Evolutionary conservation across 2,888 invertebrate species (phyloP).

Genomic region (Coecobrya sp.): DNA sequence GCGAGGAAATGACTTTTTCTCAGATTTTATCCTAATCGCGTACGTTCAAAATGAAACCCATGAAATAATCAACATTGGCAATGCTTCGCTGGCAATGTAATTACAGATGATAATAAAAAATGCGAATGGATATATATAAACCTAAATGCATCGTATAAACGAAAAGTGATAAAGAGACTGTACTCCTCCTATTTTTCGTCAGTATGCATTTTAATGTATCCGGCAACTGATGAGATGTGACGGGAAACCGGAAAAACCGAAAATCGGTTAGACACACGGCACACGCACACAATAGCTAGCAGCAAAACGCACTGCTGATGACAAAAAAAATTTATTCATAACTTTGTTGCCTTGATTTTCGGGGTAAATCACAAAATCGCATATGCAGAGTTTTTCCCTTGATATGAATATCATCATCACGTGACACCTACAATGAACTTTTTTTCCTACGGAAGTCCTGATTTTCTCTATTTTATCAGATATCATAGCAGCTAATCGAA

Average conservation of each 20-base stretch:
- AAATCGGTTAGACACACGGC: slow-evolving; percentile 76
- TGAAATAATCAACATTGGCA: background rate
- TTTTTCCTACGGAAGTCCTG: background rate
- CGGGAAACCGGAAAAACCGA: slow-evolving; percentile 83
- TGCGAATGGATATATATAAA: background rate
- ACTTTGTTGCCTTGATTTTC: background rate
- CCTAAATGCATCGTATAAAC: background rate
- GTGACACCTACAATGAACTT: slow-evolving; percentile 3
- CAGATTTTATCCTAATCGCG: background rate
- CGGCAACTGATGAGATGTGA: slow-evolving; percentile 85
- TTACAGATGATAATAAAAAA: background rate
- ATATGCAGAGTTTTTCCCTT: background rate
- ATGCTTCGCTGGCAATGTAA: too few relatives aligned
- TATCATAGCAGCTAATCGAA: background rate
- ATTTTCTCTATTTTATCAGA: background rate
- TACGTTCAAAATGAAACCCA: background rate
- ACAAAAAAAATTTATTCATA: background rate
- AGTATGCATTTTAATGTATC: slow-evolving; percentile 73
- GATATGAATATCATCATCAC: background rate
- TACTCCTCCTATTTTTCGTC: background rate
- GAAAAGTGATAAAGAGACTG: background rate
- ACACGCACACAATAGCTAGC: background rate
- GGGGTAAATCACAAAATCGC: too few relatives aligned
- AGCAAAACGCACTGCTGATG: background rate
- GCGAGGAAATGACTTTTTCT: background rate